phyloP scores from a whole-genome alignment of 2,113 vertebrate species.

The Zosterops japonicus region DNA sequence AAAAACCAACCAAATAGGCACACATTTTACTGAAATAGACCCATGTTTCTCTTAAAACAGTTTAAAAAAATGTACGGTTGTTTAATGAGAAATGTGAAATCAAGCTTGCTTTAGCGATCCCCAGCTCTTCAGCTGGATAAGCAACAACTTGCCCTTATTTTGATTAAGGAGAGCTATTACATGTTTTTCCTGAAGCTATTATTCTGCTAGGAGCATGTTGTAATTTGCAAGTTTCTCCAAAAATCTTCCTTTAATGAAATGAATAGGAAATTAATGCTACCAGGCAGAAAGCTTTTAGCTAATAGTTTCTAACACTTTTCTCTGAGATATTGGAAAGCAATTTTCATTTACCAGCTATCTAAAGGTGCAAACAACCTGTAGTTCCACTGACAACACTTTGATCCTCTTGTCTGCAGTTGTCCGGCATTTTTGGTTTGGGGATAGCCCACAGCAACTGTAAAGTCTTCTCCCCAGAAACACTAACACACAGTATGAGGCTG shows the following conservation, averaged over 20 bases:
- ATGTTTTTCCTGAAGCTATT: constrained; percentile 72
- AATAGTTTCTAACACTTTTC: constrained; percentile 61
- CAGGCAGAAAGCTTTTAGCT: constrained; percentile 67
- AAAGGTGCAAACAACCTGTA: constrained; percentile 41
- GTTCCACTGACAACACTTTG: constrained; percentile 13
- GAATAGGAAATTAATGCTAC: constrained; percentile 75
- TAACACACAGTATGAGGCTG: not conserved
- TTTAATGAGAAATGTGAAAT: constrained; percentile 43
- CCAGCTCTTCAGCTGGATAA: constrained; percentile 63
- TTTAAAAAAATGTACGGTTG: not conserved
- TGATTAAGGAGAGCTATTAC: constrained; percentile 75
- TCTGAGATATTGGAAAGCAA: constrained; percentile 43
- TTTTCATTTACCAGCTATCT: constrained; percentile 65
- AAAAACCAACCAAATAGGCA: not conserved
- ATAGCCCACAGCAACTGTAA: not conserved
- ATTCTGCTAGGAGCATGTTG: constrained; percentile 57
- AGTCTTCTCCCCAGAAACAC: not conserved
- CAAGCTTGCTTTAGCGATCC: constrained; percentile 18
- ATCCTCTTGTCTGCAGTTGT: not conserved
- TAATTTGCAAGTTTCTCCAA: constrained; percentile 74
- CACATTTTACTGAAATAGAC: not conserved
- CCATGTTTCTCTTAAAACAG: not conserved
- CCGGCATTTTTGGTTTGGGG: not conserved
- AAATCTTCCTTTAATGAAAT: constrained; percentile 72
- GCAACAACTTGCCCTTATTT: constrained; percentile 70